Base-by-base conservation (phyloP, 2,888 invertebrate genomes). In the Eulithis prunata region DNA sequence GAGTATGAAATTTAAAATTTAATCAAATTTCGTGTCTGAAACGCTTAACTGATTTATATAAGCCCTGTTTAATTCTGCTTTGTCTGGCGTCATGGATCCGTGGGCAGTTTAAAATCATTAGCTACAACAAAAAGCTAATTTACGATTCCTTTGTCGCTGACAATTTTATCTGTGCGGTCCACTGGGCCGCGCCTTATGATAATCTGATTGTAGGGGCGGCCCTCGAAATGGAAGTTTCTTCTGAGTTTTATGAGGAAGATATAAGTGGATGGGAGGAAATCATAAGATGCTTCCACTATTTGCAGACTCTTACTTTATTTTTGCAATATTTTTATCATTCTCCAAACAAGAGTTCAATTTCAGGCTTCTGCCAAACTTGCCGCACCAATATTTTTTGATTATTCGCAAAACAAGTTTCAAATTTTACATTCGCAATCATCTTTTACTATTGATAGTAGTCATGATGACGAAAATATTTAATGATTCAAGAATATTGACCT, bases 111-210 rank as follows among this genome's bases (percentile, higher is more conserved):
- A 82, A 86, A 86, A 86, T 84, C 84, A 85, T 86, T 84, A 84
- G 77, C 78, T 75, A 79, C 78, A 76, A 78, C 75, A 74, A 72
- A 77, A 81, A 81, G 78, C 79, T 75, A 79, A 80, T 75, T 78
- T 77, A 71, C 68, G 65, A 64, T 78, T 82, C 86, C 89, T 89
- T 89, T 90, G 89, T 87, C 80, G 75, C 79, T 76, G 82, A 82
- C 86, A 87, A 89, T 87, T 84, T 90, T 91, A 91, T 91, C 91
- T 89, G 82, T 85, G 70, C 88, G 88, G 86, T 86, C 85, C 86
- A 80, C 73, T 88, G 87, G 82, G 73, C 84, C 80, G 84, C 79
- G 82, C 80, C 83, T 85, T 85, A 82, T 86, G 84, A 87, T 89
- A 87, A 90, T 87, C 85, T 84, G 81, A 86, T 87, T 84, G 81